Evolutionary conservation across 2,113 vertebrate genomes (phyloP).

Genomic region (Solea senegalensis): DNA sequence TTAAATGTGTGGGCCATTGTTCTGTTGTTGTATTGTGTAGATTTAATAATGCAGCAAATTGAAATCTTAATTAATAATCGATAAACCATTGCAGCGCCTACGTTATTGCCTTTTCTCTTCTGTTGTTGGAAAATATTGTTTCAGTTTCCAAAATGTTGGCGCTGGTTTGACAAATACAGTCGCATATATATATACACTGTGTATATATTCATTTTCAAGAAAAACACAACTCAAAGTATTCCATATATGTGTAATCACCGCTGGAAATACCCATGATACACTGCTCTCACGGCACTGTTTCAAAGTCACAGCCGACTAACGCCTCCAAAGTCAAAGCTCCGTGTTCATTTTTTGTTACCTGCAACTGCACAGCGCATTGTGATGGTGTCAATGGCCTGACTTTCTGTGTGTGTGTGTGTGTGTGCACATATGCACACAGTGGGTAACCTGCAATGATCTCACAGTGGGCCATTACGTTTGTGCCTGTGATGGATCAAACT

Average conservation of each 20-base stretch:
- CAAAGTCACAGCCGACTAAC: conserved; percentile 18
- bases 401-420: background rate
- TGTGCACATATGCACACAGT: conserved; percentile 22
- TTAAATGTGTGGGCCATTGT: too few species aligned
- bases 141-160: background rate
- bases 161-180: background rate
- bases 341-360: too few species aligned
- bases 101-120: background rate
- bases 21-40: too few species aligned
- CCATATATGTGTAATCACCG: background rate
- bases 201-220: background rate
- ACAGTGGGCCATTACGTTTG: conserved; percentile 56
- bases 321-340: too few species aligned
- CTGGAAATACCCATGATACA: conserved; percentile 32
- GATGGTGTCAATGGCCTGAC: conserved; percentile 36
- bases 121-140: background rate
- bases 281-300: conserved; percentile 39
- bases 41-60: too few species aligned
- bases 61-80: too few species aligned
- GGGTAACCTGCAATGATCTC: conserved; percentile 49
- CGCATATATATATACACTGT: background rate
- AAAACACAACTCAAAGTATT: conserved; percentile 12
- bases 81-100: too few species aligned
- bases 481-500: conserved; percentile 55
- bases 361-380: conserved; percentile 12